Conservation (phyloP, 2,113 vertebrate genomes). For the Martes martes region DNA sequence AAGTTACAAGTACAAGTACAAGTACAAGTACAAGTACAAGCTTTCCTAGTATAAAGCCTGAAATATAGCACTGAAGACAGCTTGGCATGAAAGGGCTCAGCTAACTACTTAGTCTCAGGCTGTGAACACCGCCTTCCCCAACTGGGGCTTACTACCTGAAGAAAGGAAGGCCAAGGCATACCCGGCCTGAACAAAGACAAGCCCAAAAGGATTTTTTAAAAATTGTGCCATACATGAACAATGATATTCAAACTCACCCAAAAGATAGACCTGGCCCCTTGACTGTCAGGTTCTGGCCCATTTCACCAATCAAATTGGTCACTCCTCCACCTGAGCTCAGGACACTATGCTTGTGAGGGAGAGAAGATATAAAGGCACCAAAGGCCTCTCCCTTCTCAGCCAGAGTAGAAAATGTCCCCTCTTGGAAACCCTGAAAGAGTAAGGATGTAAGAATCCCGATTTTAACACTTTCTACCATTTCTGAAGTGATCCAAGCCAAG, state of each 20-base stretch:
- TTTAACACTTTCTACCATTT: not conserved
- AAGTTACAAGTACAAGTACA: not conserved
- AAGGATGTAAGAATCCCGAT: not conserved
- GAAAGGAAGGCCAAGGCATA: not conserved
- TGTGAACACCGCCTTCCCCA: not conserved
- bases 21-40: not conserved
- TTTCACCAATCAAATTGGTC: not conserved
- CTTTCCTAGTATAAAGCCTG: not conserved
- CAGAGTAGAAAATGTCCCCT: not conserved
- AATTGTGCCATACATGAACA: not conserved
- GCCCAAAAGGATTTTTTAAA: not conserved
- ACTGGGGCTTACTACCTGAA: not conserved
- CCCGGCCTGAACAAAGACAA: not conserved
- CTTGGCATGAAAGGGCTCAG: too few species aligned
- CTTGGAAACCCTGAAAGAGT: not conserved
- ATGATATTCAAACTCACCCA: not conserved
- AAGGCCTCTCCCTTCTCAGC: not conserved
- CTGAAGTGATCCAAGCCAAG: not conserved
- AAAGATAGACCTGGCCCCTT: not conserved
- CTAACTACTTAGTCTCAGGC: not conserved
- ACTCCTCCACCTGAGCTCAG: not conserved
- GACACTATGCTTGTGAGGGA: not conserved
- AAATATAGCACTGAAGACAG: not conserved
- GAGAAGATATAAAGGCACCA: not conserved
- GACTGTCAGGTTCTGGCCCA: not conserved